A percentile compares a stretch with the other conserved stretches of the same genome.
These are phyloP conservation scores for Dichetophora obliterata DNA, from an alignment of 2,888 invertebrate genomes.

Conservation along the genomic window DNA sequence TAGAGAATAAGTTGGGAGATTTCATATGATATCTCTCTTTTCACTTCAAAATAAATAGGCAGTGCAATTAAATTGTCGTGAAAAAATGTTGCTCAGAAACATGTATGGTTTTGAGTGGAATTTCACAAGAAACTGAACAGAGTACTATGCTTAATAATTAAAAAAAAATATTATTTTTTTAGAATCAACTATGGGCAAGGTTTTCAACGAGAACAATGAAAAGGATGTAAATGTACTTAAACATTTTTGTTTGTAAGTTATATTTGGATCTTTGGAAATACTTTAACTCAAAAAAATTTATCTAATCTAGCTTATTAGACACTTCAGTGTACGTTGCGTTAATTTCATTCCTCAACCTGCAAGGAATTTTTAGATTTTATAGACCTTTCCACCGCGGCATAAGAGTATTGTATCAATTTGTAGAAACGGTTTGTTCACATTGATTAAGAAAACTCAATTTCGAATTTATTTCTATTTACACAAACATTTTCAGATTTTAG, in stretches of 20 bases:
- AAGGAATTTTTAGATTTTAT: not conserved
- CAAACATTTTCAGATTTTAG: not conserved
- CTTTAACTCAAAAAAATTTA: not conserved
- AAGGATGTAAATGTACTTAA: not conserved
- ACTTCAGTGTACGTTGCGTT: not conserved
- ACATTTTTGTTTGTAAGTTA: not conserved
- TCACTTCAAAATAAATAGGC: no score
- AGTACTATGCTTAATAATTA: no score
- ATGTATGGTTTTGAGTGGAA: no score
- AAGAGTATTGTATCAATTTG: not conserved
- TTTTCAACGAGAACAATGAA: not conserved
- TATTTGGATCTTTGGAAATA: not conserved
- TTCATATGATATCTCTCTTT: no score
- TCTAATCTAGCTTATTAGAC: not conserved
- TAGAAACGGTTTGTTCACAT: not conserved
- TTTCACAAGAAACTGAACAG: no score
- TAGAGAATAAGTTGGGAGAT: no score
- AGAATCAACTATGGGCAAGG: not conserved
- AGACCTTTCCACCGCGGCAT: not conserved
- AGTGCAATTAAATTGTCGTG: no score
- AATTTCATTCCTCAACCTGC: not conserved
- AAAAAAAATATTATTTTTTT: no score
- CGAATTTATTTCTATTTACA: not conserved
- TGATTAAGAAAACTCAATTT: not conserved
- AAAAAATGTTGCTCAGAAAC: no score